Evolutionary conservation across 2,797 vertebrate genomes (phyloP), one percentile per base, ranked within the genome.

Genomic region (Calcarius lapponicus): DNA sequence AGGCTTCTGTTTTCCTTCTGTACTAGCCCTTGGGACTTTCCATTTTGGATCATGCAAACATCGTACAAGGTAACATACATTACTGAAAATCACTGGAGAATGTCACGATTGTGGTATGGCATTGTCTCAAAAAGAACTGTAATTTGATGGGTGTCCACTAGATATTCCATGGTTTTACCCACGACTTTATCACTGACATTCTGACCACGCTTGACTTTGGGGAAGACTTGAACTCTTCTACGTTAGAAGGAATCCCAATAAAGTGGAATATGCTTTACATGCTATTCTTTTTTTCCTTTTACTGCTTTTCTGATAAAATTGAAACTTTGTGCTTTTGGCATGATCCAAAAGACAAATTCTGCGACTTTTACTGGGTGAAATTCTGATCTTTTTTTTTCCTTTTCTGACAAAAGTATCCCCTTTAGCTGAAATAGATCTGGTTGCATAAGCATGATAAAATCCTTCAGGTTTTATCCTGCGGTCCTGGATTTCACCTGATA

Each of bases 41-140:
- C 3, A 17, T 66, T 73, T 24, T 87, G 48, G 26, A 60, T 45
- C 54, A 22, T 6, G 20, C 48, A 8, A 73, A 14, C 9, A 34
- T 51, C 0, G 0, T 56, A 28, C 24, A 61, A 43, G 16, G 31
- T 73, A 54, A 48, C 10, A 5, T 34, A 26, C 4, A 4, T 24
- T 69, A 51, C 20, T 81, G 75, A 38, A 85, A 58, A 78, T 74
- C 31, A 14, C 29, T 36, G 34, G 17, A 13, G 36, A 80, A 47
- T 36, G 34, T n/a, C 48, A 57, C 19, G 32, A 53, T 65, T 67
- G 42, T 88, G 29, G 8, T 47, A 14, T 0, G 1, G 9, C 43
- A 17, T 17, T 50, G 2, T 60, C 38, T 76, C 50, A 71, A 53
- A 86, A 74, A 50, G 25, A 90, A 32, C 40, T 61, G 31, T 50